Conservation (phyloP, 2,113 vertebrate genomes). For the Echinops telfairi region DNA sequence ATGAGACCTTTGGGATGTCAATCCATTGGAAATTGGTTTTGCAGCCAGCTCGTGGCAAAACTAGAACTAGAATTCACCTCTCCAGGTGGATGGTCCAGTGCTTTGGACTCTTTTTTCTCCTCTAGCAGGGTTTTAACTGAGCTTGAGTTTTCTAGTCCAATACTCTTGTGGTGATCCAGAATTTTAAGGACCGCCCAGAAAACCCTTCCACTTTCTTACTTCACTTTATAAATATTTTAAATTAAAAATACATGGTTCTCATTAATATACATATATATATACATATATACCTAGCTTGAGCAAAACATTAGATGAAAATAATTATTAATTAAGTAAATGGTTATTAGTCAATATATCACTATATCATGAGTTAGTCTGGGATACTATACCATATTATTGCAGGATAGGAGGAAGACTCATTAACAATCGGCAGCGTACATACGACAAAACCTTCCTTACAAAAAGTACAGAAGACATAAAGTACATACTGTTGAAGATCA, state of each 20-base stretch:
- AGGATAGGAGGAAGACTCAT: no score
- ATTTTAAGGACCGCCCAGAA: not conserved
- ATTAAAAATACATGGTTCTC: not conserved
- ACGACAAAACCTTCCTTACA: no score
- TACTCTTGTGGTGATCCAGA: not conserved
- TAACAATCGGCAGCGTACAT: no score
- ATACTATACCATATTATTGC: not conserved
- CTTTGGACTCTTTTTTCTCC: not conserved
- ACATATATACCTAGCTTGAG: not conserved
- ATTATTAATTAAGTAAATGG: not conserved
- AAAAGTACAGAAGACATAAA: no score
- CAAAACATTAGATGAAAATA: slow-evolving; percentile 2
- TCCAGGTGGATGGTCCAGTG: not conserved
- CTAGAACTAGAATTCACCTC: not conserved
- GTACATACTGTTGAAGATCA: no score
- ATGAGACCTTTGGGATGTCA: not conserved
- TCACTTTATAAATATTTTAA: slow-evolving; percentile 19
- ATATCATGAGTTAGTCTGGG: not conserved
- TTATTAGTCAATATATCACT: not conserved
- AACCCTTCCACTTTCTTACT: not conserved
- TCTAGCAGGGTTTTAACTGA: not conserved
- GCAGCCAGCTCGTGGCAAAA: not conserved
- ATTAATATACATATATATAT: slow-evolving; percentile 38
- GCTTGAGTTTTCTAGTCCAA: not conserved
- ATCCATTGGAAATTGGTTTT: not conserved